Percentiles rank a stretch among this genome's conserved stretches.
phyloP scores from a whole-genome alignment of 2,797 vertebrate genomes.

The Hydrolagus colliei region DNA sequence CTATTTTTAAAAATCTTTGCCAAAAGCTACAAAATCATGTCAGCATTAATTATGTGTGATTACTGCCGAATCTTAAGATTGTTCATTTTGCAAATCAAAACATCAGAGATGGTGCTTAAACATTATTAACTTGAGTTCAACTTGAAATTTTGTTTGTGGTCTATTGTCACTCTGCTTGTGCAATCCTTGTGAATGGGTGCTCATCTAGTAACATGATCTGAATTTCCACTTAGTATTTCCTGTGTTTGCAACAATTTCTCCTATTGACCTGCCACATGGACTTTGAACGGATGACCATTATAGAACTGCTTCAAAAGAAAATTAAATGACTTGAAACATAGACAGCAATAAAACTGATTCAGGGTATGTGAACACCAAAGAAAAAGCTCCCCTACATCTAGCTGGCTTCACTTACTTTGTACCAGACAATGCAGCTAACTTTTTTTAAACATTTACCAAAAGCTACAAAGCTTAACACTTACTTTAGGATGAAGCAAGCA shows the following conservation, averaged over 20 bases:
- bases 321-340: not conserved
- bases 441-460: too few relatives aligned
- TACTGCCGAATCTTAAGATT: not conserved
- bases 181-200: not conserved
- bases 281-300: slow-evolving; percentile 37
- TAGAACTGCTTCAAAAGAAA: slow-evolving; percentile 20
- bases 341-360: not conserved
- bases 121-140: not conserved
- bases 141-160: not conserved
- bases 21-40: not conserved
- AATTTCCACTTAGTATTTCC: slow-evolving; percentile 54
- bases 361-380: not conserved
- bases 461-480: too few relatives aligned
- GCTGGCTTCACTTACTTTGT: too few relatives aligned
- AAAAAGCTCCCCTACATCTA: not conserved
- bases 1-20: not conserved
- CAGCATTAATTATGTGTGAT: not conserved
- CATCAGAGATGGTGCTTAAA: not conserved
- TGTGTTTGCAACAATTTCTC: slow-evolving; percentile 47
- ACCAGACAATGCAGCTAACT: too few relatives aligned
- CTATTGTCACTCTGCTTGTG: not conserved
- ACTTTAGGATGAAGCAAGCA: too few relatives aligned
- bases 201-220: slow-evolving; percentile 46
- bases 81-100: not conserved
- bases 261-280: slow-evolving; percentile 44